phyloP scores from a whole-genome alignment of 2,797 vertebrate genomes.

The Silurus lanzhouensis region DNA sequence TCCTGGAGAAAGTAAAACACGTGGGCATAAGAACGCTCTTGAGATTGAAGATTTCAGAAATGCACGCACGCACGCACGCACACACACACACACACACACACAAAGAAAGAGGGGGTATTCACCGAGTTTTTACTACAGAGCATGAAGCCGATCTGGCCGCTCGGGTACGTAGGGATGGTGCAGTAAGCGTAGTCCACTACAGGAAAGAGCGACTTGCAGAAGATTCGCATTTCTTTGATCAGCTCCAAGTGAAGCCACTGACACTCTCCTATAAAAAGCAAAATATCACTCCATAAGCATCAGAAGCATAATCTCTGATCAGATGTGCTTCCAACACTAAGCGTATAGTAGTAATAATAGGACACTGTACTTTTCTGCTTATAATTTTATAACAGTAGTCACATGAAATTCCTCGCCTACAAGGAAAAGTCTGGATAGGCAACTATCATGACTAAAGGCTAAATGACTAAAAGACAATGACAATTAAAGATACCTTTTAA shows the following conservation, averaged over 20 bases:
- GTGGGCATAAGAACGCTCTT: background rate
- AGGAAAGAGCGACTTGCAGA: constrained; percentile 94
- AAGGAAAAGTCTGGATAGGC: background rate
- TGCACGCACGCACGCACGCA: too few species aligned
- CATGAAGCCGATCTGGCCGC: constrained; percentile 98
- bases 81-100: background rate
- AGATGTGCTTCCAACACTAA: background rate
- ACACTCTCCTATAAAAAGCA: constrained; percentile 83
- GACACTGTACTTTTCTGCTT: too few species aligned
- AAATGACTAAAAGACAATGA: too few species aligned
- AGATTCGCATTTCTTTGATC: constrained; percentile 95
- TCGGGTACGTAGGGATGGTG: constrained; percentile 96
- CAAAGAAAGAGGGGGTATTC: background rate
- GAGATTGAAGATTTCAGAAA: background rate
- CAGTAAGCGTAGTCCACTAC: constrained; percentile 95
- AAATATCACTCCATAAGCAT: background rate
- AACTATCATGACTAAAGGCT: background rate
- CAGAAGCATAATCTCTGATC: background rate
- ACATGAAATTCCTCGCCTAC: background rate
- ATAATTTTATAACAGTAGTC: background rate
- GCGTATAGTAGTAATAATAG: background rate
- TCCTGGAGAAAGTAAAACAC: constrained; percentile 67
- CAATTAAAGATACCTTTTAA: background rate
- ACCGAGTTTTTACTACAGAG: constrained; percentile 96
- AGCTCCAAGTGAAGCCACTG: constrained; percentile 98